Evolutionary conservation across 2,797 vertebrate genomes (phyloP), one percentile per base, ranked within the genome.

Genomic region (Parotocinclus haroldoi): DNA sequence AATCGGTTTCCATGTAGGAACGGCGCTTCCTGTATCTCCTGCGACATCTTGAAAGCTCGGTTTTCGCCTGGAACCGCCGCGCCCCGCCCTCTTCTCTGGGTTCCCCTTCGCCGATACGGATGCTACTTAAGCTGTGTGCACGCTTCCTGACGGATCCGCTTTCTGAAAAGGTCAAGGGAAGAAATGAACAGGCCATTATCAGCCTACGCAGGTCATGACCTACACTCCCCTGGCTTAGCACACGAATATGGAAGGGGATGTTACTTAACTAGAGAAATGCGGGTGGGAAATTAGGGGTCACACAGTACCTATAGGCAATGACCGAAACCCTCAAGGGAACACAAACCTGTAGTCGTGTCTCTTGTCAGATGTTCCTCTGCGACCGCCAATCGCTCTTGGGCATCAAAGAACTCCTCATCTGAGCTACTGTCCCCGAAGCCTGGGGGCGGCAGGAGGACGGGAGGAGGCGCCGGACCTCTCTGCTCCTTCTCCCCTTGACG

Each of bases 351-450:
- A n/a, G 70, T 60, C 10, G 66, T 58, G 10, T 75, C 79, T 71
- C 87, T 92, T 71, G 87, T 77, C 27, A 5, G 5, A 27, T 27
- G 63, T 27, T 90, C 84, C 69, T 87, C 90, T 0, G 80, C 86
- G 0, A 92, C 91, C 11, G 86, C 91, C n/a, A 98, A 91, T 72
- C 88, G 85, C 76, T 98, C 95, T 13, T 89, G 91, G 10, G 95
- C 95, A 0, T 98, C 95, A 55, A 93, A 97, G 86, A 95, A 97
- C 78, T 98, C 96, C 12, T 98, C 95, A 7, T 98, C 96, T 0
- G 96, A 98, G 80, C 95, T 98, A 82, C 92, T 95, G 76, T 98
- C 94, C 17, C 91, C 92, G 68, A 94, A 95, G 37, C 93, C 93
- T 7, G 89, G 91, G 0, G 94, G 92, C 0, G 92, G 92, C 17